Percentiles rank a stretch among this genome's conserved stretches.
These are phyloP conservation scores for Brachystomella parvula DNA, from an alignment of 1,140 invertebrate species.

Conservation along the genomic window DNA sequence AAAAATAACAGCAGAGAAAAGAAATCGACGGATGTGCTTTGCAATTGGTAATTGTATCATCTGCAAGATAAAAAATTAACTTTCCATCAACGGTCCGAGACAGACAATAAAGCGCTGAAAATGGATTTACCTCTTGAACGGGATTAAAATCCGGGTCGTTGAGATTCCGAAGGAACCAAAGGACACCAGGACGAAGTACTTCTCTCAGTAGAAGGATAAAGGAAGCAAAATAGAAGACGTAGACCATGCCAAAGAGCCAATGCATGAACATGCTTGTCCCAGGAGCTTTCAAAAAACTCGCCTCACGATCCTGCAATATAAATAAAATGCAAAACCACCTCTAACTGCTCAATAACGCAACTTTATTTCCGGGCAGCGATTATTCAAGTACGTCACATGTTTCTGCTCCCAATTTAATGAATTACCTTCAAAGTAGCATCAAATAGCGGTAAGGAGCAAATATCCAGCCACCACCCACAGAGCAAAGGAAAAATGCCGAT, in stretches of 20 bases:
- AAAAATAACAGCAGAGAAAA: constrained; percentile 91
- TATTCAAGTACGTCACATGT: background rate
- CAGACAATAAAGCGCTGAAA: background rate
- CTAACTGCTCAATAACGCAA: too few species aligned
- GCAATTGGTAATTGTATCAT: constrained; percentile 96
- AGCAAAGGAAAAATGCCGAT: constrained; percentile 92
- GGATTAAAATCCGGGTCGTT: constrained; percentile 99
- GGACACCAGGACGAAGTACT: constrained; percentile 85
- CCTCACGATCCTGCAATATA: constrained; percentile 59
- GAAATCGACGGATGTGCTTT: constrained; percentile 75
- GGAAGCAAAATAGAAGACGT: constrained; percentile 98
- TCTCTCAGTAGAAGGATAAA: constrained; percentile 89
- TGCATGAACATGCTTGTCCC: constrained; percentile 97
- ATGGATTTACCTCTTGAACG: constrained; percentile 64
- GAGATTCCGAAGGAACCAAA: constrained; percentile 94
- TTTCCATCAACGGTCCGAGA: background rate
- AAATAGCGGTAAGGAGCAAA: constrained; percentile 92
- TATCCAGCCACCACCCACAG: constrained; percentile 98
- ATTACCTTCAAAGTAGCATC: constrained; percentile 76
- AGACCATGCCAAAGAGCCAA: constrained; percentile 99
- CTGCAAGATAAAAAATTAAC: constrained; percentile 45
- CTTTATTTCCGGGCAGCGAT: too few species aligned
- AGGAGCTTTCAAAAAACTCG: constrained; percentile 77
- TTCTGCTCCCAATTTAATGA: background rate
- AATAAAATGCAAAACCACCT: background rate